Conservation (phyloP, 53 echinoderm and acorn worm genomes). For the Actinopyga echinites region DNA sequence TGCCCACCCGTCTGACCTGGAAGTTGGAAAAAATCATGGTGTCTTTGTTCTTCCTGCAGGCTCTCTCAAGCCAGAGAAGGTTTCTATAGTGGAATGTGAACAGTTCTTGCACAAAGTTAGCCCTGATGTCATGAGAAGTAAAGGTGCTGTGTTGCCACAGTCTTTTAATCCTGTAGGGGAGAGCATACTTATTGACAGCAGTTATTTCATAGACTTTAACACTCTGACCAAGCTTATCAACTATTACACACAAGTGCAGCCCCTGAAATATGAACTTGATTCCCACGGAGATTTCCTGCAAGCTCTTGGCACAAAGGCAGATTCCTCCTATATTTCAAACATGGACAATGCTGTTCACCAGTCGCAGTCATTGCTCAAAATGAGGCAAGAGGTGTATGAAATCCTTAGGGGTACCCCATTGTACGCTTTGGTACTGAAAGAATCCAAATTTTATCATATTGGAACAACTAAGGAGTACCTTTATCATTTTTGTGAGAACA, state of each 20-base stretch:
- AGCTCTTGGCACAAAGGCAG: slow-evolving; percentile 74
- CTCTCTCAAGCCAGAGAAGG: slow-evolving; percentile 27
- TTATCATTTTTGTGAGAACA: slow-evolving; percentile 69
- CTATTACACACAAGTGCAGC: slow-evolving; percentile 67
- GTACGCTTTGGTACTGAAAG: slow-evolving; percentile 64
- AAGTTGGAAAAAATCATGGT: slow-evolving; percentile 79
- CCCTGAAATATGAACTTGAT: slow-evolving; percentile 81
- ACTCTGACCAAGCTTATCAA: slow-evolving; percentile 70
- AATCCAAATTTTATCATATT: slow-evolving; percentile 86
- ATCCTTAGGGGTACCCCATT: slow-evolving; percentile 73
- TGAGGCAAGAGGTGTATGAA: slow-evolving; percentile 70
- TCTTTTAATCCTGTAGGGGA: slow-evolving; percentile 51
- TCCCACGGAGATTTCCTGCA: slow-evolving; percentile 91
- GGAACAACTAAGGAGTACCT: slow-evolving; percentile 85
- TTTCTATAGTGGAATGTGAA: slow-evolving; percentile 62
- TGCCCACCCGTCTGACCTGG: slow-evolving; percentile 79
- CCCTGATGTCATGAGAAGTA: slow-evolving; percentile 56
- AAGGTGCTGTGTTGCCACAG: slow-evolving; percentile 58
- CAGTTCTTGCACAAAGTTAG: slow-evolving; percentile 84
- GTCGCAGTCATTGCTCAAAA: slow-evolving; percentile 50
- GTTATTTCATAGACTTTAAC: slow-evolving; percentile 75
- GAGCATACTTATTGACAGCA: slow-evolving; percentile 79
- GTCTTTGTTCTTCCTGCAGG: slow-evolving; percentile 61
- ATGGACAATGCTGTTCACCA: slow-evolving; percentile 60
- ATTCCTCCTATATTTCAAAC: slow-evolving; percentile 68